Evolutionary conservation across 2,888 invertebrate species (phyloP), one percentile per base, ranked within the genome.

Genomic region (Tinea semifulvella): DNA sequence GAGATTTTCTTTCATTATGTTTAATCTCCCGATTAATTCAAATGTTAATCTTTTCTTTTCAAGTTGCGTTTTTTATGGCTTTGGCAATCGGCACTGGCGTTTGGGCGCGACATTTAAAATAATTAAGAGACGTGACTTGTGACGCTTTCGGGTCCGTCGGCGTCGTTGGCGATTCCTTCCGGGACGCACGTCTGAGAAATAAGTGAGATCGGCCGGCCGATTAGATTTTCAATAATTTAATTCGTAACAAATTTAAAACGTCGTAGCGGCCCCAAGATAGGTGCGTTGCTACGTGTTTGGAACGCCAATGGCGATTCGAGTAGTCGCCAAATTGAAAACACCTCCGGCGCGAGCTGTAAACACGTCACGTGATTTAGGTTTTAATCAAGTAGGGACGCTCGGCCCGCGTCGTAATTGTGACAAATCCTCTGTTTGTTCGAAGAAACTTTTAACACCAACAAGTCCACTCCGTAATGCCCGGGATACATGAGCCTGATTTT

Each of bases 321-420:
- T 63, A 74, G 71, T 74, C 70, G 71, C 68, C 75, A 79, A 80
- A 80, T 79, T 80, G 79, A 79, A 79, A 79, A 80, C 79, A 79
- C 79, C 79, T 79, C 74, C 68, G 73, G 73, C 70, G 69, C 54
- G 68, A n/a, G 74, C 77, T 79, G 80, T 80, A 80, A 79, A 80
- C 80, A 79, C 77, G 80, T 79, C 80, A 79, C 80, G 80, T 80
- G 80, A 80, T 80, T 80, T 80, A 80, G 80, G 79, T 79, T 80
- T 80, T 80, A 80, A 80, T 80, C 80, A 80, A 80, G 77, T 72
- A 73, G 76, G 77, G 76, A 73, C 79, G 71, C 73, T 61, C 69
- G 68, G 65, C 67, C 70, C 70, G 61, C 27, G 68, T 63, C 73
- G 79, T 80, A 80, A 80, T 80, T 80, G 80, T 79, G 80, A 80